Evolutionary conservation across 1,140 invertebrate species (phyloP), one percentile per base, ranked within the genome.

Genomic region (Ceratitis capitata): DNA sequence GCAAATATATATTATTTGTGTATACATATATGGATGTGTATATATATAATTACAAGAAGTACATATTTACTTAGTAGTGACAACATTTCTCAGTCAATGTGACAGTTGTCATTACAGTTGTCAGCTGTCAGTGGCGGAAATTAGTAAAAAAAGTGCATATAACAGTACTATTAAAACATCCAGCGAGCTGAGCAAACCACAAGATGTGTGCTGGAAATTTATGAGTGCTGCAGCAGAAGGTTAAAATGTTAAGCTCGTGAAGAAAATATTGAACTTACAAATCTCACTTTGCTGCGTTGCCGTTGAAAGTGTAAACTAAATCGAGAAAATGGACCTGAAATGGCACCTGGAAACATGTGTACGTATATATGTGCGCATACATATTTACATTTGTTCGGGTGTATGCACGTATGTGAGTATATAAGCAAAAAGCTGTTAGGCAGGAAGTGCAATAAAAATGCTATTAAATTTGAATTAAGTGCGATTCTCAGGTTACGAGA

Each of bases 81-180:
- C 12, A 78, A 32, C 69, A 78, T n/a, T 78, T 78, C 45, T 39
- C 69, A 45, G 6, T 26, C 69, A 2, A 10, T 78, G n/a, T 78
- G 69, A 78, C 69, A 78, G 42, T 78, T 78, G 69, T 78, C 35
- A 78, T 45, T 78, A 78, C 39, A 78, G 39, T 3, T 45, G 69
- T 78, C 39, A 78, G 69, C n/a, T 47, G 69, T 78, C 69, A 47
- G 23, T 39, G n/a, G 2, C 7, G 23, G 12, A 32, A 19, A 29
- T 23, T 19, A 19, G 14, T 29, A 16, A 23, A 64, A 7, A 29
- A 56, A 64, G 14, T 14, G 14, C 14, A 12, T 4, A 26, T 23
- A 64, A 2, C 10, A 23, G 19, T 45, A 45, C 69, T 78, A 42
- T 26, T 23, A 45, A 16, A n/a, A 39, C 61, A 16, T 42, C 39